Percentiles rank a stretch among this genome's conserved stretches.
Evolutionary conservation across 2,888 invertebrate species (phyloP).

Genomic region (Drosophila hamatofila): DNA sequence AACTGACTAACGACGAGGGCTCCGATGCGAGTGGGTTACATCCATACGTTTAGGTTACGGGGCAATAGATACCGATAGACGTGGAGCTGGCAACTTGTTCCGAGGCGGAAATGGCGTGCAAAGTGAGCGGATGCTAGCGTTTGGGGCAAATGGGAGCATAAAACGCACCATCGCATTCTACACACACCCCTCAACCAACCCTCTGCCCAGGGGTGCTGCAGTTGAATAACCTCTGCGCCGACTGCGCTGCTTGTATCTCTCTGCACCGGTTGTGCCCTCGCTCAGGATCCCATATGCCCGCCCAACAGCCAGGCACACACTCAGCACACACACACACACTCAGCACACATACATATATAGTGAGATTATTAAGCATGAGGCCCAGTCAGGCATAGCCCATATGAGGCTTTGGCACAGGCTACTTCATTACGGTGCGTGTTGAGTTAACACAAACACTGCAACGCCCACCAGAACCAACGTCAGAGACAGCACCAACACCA

Average conservation of each 20-base stretch:
- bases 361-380: constrained; percentile 75
- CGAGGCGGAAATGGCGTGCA: constrained; percentile 75
- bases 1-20: constrained; percentile 59
- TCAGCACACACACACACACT: constrained; percentile 32
- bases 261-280: constrained; percentile 22
- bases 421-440: constrained; percentile 80
- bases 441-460: constrained; percentile 47
- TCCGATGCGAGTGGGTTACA: constrained; percentile 24
- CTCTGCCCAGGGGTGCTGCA: constrained; percentile 43
- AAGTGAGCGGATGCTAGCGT: constrained; percentile 76
- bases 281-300: constrained; percentile 54
- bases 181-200: constrained; percentile 1
- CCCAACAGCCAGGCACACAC: constrained; percentile 18
- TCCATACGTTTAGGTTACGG: constrained; percentile 44
- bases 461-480: constrained; percentile 18
- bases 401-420: constrained; percentile 66
- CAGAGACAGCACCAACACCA: constrained; percentile 1
- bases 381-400: constrained; percentile 74
- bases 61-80: constrained; percentile 60
- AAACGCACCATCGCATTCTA: constrained; percentile 72
- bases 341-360: constrained; percentile 14
- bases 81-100: constrained; percentile 60
- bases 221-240: constrained; percentile 72
- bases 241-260: constrained; percentile 47
- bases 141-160: constrained; percentile 73